phyloP scores from a whole-genome alignment of 1,140 invertebrate genomes.

The Lanistes nyassanus region DNA sequence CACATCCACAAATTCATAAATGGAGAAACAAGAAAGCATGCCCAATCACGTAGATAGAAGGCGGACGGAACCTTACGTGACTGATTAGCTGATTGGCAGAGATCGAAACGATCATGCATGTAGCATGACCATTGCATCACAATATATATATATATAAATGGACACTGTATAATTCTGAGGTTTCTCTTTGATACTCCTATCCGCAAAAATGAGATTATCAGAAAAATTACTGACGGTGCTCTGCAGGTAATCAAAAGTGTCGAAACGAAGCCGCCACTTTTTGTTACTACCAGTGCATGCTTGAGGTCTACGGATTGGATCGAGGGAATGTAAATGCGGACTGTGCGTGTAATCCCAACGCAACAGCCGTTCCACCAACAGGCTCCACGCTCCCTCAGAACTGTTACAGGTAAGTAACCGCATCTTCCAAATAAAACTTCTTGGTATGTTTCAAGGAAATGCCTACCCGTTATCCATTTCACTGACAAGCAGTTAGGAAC shows the following conservation, averaged over 20 bases:
- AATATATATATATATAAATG: background rate
- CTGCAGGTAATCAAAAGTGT: background rate
- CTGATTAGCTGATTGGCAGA: background rate
- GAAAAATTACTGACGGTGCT: background rate
- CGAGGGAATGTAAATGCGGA: background rate
- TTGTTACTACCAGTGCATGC: slow-evolving; percentile 9
- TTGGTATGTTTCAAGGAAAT: too few relatives aligned
- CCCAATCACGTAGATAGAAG: background rate
- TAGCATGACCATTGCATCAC: too few relatives aligned
- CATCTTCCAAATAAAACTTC: too few relatives aligned
- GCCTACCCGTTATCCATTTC: too few relatives aligned
- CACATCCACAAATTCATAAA: too few relatives aligned
- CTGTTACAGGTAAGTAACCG: too few relatives aligned
- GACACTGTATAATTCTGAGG: background rate
- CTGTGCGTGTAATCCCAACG: background rate
- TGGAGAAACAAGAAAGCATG: too few relatives aligned
- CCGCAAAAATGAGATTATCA: background rate
- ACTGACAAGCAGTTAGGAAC: too few relatives aligned
- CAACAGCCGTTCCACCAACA: too few relatives aligned
- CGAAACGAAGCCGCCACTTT: background rate
- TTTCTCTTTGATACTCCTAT: background rate
- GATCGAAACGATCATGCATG: background rate
- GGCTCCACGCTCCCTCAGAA: too few relatives aligned
- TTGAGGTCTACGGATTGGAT: background rate
- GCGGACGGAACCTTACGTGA: background rate